Percentiles rank a stretch among this genome's conserved stretches.
Evolutionary conservation across 2,113 vertebrate genomes (phyloP).

Genomic region (Anthoscopus minutus): DNA sequence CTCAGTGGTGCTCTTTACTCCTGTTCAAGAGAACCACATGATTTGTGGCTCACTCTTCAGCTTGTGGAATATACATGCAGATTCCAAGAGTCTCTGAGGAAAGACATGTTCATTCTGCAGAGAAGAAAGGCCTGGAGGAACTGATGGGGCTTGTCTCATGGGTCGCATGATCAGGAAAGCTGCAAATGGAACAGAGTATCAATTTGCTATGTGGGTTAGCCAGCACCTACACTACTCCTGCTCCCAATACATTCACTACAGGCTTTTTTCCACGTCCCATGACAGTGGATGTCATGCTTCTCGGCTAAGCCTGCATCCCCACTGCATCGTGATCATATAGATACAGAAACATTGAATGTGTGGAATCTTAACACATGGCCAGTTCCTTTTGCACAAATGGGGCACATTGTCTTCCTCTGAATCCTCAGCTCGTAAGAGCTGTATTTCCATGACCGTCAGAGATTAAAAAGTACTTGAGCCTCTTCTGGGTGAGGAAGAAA

Average conservation of each 20-base stretch:
- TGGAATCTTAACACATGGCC: background rate
- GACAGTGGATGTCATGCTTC: background rate
- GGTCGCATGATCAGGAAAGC: background rate
- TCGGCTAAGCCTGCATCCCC: background rate
- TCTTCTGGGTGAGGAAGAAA: background rate
- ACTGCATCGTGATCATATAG: background rate
- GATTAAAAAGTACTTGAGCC: background rate
- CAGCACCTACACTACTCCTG: background rate
- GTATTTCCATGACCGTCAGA: background rate
- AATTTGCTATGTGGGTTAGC: background rate
- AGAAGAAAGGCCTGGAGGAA: background rate
- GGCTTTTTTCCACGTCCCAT: background rate
- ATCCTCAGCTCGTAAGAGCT: background rate
- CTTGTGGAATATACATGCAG: background rate
- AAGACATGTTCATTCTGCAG: background rate
- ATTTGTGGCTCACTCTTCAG: background rate
- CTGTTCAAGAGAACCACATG: background rate
- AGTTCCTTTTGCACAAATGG: background rate
- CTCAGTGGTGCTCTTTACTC: background rate
- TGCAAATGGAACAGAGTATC: background rate
- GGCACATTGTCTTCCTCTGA: background rate
- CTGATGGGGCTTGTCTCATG: background rate
- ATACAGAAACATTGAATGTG: rapidly evolving
- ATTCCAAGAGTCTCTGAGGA: background rate
- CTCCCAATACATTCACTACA: rapidly evolving